These are phyloP conservation scores for Agrochola macilenta DNA, from an alignment of 2,888 invertebrate species.

Conservation along the genomic window DNA sequence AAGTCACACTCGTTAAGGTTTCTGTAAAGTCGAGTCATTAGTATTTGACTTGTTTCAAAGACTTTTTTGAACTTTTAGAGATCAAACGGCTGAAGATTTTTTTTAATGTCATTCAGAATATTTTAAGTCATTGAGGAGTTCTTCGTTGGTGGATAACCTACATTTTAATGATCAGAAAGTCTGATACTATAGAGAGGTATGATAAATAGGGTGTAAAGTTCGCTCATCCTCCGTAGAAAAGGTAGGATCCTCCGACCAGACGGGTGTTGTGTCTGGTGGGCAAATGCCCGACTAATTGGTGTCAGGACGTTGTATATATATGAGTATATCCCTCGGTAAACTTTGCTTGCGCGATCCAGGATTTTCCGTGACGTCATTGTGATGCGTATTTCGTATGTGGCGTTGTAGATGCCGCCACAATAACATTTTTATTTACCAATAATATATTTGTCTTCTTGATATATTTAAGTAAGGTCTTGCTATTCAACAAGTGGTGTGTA, in stretches of 20 bases:
- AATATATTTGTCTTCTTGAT: not conserved
- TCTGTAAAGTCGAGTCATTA: slow-evolving; percentile 41
- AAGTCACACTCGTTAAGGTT: slow-evolving; percentile 41
- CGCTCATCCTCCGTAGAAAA: no score
- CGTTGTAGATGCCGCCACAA: no score
- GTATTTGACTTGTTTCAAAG: slow-evolving; percentile 43
- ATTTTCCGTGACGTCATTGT: no score
- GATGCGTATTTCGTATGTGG: no score
- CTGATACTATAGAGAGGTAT: no score
- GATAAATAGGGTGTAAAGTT: no score
- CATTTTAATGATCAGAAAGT: not conserved
- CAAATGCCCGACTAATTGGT: no score
- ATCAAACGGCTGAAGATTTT: slow-evolving; percentile 11
- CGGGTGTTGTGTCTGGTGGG: no score
- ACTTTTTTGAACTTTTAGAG: slow-evolving; percentile 29
- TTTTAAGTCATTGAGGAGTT: not conserved
- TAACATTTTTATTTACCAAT: not conserved
- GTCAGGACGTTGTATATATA: no score
- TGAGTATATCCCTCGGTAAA: no score
- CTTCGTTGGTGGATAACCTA: not conserved
- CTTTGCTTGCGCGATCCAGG: no score
- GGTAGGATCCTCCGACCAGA: no score
- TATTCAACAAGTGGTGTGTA: not conserved
- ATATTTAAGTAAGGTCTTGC: not conserved
- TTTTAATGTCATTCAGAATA: not conserved